Base-by-base conservation (phyloP, 2,113 vertebrate genomes). In the Cacatua alba region DNA sequence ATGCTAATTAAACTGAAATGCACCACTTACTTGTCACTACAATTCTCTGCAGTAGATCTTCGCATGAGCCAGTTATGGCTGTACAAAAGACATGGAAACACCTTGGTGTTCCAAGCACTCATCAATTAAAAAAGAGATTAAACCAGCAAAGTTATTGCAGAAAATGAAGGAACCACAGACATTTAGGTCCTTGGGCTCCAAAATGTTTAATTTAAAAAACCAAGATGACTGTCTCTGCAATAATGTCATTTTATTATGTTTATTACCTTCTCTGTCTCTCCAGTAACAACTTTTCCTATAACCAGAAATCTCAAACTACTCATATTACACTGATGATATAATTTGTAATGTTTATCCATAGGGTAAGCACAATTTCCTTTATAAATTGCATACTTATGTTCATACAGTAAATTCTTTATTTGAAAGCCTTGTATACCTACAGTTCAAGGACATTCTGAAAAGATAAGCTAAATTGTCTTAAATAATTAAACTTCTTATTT, bases 301-400 rank as follows among this genome's bases (percentile, higher is more conserved):
- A 79, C 26, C 44, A 37, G 64, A 72, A n/a, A 72, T 94, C 57
- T 76, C 75, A 90, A 91, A 60, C 41, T 88, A 55, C 52, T 91
- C 49, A 43, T 21, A 76, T 94, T 60, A 90, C 29, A 37, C 59
- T 33, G 21, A 88, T 82, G 33, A 68, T 88, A 35, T 57, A 84
- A 84, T 82, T 87, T 79, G 39, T 68, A 89, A 83, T 76, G 64
- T 62, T 94, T 88, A 91, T 79, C 81, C 65, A 86, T 49, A 59
- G 68, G 64, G 86, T 52, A 92, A 87, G 26, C 19, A 88, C 20
- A 84, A 79, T 86, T 95, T 90, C 43, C 29, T 85, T 91, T 87
- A 92, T 62, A 35, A 95, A 90, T 70, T 69, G 35, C 65, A 65
- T 71, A 71, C 65, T 72, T 86, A 35, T 5, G n/a, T 57, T 81